Conservation (phyloP, 2,888 invertebrate genomes). For the Uloborus plumipes region DNA sequence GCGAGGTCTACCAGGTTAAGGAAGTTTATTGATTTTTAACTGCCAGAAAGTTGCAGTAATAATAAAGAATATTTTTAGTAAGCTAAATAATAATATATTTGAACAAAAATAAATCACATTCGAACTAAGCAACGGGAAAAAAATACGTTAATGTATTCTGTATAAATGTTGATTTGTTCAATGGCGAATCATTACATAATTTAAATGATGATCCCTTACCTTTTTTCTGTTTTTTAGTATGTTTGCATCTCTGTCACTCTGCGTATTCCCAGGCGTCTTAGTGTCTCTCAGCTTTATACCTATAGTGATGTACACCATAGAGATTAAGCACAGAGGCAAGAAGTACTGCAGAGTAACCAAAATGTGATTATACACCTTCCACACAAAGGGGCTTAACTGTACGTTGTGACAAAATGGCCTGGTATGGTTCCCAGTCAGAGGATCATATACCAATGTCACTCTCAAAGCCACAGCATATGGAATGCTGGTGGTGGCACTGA, state of each 20-base stretch:
- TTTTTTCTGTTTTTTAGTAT: slow-evolving; percentile 86
- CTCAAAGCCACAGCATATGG: slow-evolving; percentile 80
- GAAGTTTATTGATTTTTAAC: too few relatives aligned
- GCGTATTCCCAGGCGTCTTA: slow-evolving; percentile 83
- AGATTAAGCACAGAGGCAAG: slow-evolving; percentile 84
- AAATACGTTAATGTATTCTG: too few relatives aligned
- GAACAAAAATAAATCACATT: too few relatives aligned
- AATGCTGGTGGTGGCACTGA: slow-evolving; percentile 75
- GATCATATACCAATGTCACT: slow-evolving; percentile 74
- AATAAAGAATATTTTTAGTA: too few relatives aligned
- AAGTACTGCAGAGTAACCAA: slow-evolving; percentile 77
- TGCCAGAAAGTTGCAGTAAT: too few relatives aligned
- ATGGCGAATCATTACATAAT: too few relatives aligned
- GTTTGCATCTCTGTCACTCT: slow-evolving; percentile 83
- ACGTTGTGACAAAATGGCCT: slow-evolving; percentile 71
- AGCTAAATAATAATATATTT: too few relatives aligned
- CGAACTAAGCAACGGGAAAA: too few relatives aligned
- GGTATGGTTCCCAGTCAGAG: slow-evolving; percentile 38
- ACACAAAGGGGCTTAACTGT: slow-evolving; percentile 67
- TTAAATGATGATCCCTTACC: slow-evolving; percentile 73
- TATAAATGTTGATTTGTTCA: too few relatives aligned
- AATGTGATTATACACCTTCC: slow-evolving; percentile 70
- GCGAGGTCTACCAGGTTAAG: too few relatives aligned
- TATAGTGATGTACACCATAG: slow-evolving; percentile 86
- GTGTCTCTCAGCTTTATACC: slow-evolving; percentile 85